phyloP scores from a whole-genome alignment of 2,113 vertebrate genomes.

The Todiramphus saurophagus region DNA sequence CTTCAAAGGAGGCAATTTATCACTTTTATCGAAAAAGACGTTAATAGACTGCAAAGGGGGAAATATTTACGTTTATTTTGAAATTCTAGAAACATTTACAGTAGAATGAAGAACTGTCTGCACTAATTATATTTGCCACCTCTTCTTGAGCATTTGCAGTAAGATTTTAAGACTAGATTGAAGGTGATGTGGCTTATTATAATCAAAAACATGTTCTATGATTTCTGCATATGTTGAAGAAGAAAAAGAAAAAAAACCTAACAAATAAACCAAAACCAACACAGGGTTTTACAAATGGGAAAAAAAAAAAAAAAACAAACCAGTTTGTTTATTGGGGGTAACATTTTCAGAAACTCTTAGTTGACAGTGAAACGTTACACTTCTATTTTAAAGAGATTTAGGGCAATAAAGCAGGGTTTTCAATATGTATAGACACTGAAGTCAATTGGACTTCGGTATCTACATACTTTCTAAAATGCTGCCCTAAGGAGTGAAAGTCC shows the following conservation, averaged over 20 bases:
- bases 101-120: neutral
- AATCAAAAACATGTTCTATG: neutral
- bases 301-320: neutral
- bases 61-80: slow-evolving; percentile 22
- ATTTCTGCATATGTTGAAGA: neutral
- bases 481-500: slow-evolving; percentile 47
- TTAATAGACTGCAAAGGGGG: neutral
- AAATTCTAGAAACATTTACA: neutral
- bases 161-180: slow-evolving; percentile 1
- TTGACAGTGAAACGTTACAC: neutral
- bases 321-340: neutral
- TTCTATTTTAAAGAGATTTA: neutral
- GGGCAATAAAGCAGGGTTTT: neutral
- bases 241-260: neutral
- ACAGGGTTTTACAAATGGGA: neutral
- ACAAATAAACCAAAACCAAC: neutral
- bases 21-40: neutral
- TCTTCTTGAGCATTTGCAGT: neutral
- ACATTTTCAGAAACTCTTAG: neutral
- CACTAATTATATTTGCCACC: neutral
- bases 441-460: neutral
- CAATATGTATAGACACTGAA: neutral
- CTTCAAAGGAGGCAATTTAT: slow-evolving; percentile 30
- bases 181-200: neutral
- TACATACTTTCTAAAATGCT: slow-evolving; percentile 43